A percentile compares a stretch with the other conserved stretches of the same genome.
Evolutionary conservation across 2,888 invertebrate species (phyloP).

Genomic region (Heteromurus nitidus): DNA sequence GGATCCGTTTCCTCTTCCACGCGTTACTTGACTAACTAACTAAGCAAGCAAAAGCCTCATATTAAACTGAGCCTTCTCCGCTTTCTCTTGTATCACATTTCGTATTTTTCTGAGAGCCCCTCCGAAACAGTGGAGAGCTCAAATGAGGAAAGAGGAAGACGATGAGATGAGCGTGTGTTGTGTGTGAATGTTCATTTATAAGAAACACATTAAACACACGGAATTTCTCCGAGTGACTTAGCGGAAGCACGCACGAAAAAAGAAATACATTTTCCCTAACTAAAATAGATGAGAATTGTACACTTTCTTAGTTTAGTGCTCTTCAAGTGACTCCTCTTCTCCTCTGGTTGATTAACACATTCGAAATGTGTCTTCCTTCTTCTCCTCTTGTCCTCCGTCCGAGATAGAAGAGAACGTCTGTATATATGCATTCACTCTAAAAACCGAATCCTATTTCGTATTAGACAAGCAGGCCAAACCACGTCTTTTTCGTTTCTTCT

Average conservation of each 20-base stretch:
- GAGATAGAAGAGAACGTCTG: neutral
- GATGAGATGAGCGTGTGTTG: neutral
- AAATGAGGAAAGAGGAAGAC: neutral
- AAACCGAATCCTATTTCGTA: conserved; percentile 5
- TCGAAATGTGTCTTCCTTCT: conserved; percentile 10
- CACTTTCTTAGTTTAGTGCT: neutral
- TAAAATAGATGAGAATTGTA: conserved; percentile 42
- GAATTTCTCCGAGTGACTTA: neutral
- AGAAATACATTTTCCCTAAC: conserved; percentile 27
- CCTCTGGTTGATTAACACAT: conserved; percentile 58
- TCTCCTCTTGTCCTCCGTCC: neutral
- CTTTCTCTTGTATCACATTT: conserved; percentile 23
- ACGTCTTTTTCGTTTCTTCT: too few relatives aligned
- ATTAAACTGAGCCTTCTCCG: too few relatives aligned
- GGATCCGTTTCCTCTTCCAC: conserved; percentile 3
- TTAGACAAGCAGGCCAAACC: neutral
- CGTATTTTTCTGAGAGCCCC: too few relatives aligned
- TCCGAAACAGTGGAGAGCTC: too few relatives aligned
- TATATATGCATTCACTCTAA: neutral
- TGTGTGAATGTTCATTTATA: too few relatives aligned
- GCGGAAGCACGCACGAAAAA: conserved; percentile 20
- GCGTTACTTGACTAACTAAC: neutral
- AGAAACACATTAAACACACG: neutral
- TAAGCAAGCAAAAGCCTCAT: neutral
- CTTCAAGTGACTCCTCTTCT: conserved; percentile 20